Evolutionary conservation across 2,888 invertebrate species (phyloP).

Genomic region (Antheraea assamensis): DNA sequence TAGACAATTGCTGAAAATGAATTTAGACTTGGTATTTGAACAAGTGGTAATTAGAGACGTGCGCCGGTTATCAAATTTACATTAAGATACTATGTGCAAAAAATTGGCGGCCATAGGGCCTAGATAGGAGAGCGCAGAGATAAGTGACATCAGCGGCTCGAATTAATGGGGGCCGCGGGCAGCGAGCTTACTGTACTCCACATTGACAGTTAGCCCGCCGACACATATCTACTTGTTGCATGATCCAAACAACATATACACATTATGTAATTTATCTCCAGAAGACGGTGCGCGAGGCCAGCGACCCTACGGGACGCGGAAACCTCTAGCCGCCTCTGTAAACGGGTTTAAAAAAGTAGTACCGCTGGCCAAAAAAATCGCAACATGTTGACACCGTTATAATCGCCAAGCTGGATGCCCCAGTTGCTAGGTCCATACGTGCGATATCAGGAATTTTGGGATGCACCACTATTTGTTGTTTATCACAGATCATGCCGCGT

Average conservation of each 20-base stretch:
- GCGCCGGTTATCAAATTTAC: constrained; percentile 73
- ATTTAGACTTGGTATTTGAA: constrained; percentile 60
- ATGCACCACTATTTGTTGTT: constrained; percentile 74
- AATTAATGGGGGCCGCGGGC: constrained; percentile 82
- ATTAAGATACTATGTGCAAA: constrained; percentile 74
- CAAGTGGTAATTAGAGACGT: constrained; percentile 72
- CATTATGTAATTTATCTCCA: constrained; percentile 82
- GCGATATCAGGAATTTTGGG: constrained; percentile 67
- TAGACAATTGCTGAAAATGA: constrained; percentile 51
- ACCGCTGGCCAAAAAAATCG: constrained; percentile 83
- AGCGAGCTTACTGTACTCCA: constrained; percentile 81
- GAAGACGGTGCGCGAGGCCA: constrained; percentile 77
- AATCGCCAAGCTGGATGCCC: constrained; percentile 82
- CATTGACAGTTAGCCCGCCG: constrained; percentile 82
- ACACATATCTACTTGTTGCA: constrained; percentile 83
- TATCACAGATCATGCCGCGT: constrained; percentile 72
- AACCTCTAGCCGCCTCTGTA: constrained; percentile 81
- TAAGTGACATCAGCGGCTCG: constrained; percentile 82
- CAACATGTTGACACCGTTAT: constrained; percentile 84
- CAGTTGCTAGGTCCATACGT: constrained; percentile 77
- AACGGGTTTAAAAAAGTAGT: constrained; percentile 83
- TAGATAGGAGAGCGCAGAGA: constrained; percentile 80
- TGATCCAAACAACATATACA: constrained; percentile 77
- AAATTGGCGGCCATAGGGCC: constrained; percentile 81
- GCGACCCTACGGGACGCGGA: constrained; percentile 82